A percentile compares a stretch with the other conserved stretches of the same genome.
Conservation (phyloP, 2,888 invertebrate species). For the Aleiodes alternator region DNA sequence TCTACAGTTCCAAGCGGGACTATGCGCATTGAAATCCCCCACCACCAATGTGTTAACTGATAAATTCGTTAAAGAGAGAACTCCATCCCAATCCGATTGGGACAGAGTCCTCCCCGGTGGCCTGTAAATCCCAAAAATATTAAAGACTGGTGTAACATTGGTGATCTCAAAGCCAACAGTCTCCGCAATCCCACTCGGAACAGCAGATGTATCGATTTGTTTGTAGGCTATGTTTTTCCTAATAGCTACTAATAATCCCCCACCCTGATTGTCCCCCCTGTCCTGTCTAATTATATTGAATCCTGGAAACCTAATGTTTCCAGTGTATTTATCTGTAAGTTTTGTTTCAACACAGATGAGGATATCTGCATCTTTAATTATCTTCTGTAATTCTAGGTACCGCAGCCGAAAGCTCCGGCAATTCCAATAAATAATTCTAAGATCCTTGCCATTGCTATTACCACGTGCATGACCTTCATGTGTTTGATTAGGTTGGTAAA, state of each 20-base stretch:
- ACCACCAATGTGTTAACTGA: no score
- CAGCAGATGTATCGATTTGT: neutral
- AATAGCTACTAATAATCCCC: no score
- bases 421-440: neutral
- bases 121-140: neutral
- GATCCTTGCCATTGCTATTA: neutral
- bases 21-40: no score
- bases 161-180: neutral
- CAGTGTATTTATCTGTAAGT: no score
- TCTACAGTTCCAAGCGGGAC: no score
- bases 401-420: neutral
- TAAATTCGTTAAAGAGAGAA: no score
- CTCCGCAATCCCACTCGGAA: neutral
- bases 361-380: no score
- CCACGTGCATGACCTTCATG: no score
- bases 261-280: neutral
- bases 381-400: neutral
- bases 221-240: conserved; percentile 2
- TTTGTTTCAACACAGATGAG: no score
- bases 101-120: neutral
- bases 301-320: neutral
- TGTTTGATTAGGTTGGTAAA: no score
- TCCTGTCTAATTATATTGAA: conserved; percentile 5
- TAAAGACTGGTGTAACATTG: neutral
- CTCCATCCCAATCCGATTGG: neutral